Evolutionary conservation across 1,140 invertebrate species (phyloP).

Genomic region (Eurytemora carolleeae): DNA sequence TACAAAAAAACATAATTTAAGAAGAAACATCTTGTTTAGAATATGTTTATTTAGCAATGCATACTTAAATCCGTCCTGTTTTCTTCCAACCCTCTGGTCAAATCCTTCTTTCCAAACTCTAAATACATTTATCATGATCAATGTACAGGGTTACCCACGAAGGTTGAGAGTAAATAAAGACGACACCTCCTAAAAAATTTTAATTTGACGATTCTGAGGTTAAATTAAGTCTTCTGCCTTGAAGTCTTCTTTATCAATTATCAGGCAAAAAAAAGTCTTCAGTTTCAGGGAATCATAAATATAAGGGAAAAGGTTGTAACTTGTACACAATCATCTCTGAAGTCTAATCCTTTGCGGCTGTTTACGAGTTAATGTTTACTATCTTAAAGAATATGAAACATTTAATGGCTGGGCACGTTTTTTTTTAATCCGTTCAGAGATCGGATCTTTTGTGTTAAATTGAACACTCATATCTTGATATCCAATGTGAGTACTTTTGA

Average conservation of each 20-base stretch:
- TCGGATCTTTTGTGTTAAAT: too few relatives aligned
- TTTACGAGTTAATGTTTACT: too few relatives aligned
- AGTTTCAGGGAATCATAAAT: neutral
- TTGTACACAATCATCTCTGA: too few relatives aligned
- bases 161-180: neutral
- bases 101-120: neutral
- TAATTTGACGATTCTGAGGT: neutral
- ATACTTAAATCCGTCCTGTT: neutral
- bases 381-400: too few relatives aligned
- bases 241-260: neutral
- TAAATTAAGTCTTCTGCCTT: too few relatives aligned
- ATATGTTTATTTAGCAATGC: neutral
- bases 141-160: neutral
- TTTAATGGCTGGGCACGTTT: too few relatives aligned
- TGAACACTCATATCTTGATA: too few relatives aligned
- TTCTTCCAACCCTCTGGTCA: neutral
- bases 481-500: too few relatives aligned
- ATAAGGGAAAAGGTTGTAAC: too few relatives aligned
- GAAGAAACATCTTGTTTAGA: neutral
- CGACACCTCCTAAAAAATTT: neutral
- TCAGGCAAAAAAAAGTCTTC: neutral
- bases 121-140: neutral
- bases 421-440: too few relatives aligned
- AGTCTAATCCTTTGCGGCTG: too few relatives aligned
- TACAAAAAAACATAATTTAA: neutral